Conservation (phyloP, 2,113 vertebrate species). For the Paraplagusia blochii region DNA sequence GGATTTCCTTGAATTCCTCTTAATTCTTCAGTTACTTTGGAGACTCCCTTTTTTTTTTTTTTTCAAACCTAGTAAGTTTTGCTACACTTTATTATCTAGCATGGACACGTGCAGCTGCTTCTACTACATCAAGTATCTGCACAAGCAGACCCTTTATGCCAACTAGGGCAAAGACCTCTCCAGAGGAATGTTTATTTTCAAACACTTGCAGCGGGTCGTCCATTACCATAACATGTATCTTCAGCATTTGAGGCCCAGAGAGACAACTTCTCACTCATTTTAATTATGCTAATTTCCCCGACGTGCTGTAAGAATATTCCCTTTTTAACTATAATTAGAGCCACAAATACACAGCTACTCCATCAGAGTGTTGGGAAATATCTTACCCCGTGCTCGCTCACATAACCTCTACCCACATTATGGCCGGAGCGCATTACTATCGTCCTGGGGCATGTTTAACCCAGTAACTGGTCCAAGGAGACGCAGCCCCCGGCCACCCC, state of each 20-base stretch:
- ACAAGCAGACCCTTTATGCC: constrained; percentile 19
- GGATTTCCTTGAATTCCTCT: too few species aligned
- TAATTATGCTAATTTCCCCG: constrained; percentile 40
- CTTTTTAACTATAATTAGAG: background rate
- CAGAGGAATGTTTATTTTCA: constrained; percentile 33
- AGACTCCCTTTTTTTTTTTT: too few species aligned
- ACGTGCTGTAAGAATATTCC: constrained; percentile 8
- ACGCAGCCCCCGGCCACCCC: constrained; percentile 19
- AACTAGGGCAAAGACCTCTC: constrained; percentile 28
- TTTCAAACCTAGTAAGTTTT: background rate
- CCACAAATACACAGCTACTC: background rate
- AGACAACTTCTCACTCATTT: constrained; percentile 39
- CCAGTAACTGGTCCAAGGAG: constrained; percentile 19
- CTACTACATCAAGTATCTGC: constrained; percentile 15
- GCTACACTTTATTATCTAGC: background rate
- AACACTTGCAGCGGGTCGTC: constrained; percentile 15
- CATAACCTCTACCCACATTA: constrained; percentile 1
- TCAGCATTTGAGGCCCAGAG: constrained; percentile 28
- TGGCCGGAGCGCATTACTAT: background rate
- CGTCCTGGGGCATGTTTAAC: constrained; percentile 1
- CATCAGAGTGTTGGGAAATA: constrained; percentile 1
- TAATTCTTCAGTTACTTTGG: too few species aligned
- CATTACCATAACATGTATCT: constrained; percentile 41
- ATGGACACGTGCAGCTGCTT: constrained; percentile 15
- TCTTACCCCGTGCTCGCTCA: background rate